Evolutionary conservation across 2,797 vertebrate genomes (phyloP), one percentile per base, ranked within the genome.

Genomic region (Phyllotis vaccarum): DNA sequence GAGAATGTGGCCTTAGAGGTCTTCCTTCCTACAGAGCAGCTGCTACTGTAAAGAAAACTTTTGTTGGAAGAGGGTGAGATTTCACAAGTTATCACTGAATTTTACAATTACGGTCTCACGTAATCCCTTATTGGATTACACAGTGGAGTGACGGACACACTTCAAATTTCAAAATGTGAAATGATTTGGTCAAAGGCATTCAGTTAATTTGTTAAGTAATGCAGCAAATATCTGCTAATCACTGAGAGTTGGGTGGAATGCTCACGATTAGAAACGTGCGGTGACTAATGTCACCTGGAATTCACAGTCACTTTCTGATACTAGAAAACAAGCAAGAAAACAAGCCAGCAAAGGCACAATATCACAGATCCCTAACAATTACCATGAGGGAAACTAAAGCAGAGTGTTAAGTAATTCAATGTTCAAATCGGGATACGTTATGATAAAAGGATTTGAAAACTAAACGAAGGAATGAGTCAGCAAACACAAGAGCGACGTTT

Each of bases 1-100:
- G 91, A 93, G 93, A 92, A 83, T 60, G 81, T 64, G 17, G 8
- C 22, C 92, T 52, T 86, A 70, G 3, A 24, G 54, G 95, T 91
- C 52, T 93, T 11, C 46, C 8, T 66, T 54, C 80, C 0, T 62
- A 49, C 29, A 85, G 72, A 96, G 34, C 22, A 62, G 40, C 46
- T 86, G 5, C 89, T 90, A 74, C 76, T 75, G 60, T 95, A 74
- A 56, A 46, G 89, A 40, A 89, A 95, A 91, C 29, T 60, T 81
- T 27, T 72, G 24, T n/a, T 62, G 19, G 72, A 90, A 79, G 43
- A 52, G 5, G 82, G 29, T 34, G 34, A 88, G 8, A 1, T 86
- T 90, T 91, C 76, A 80, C 17, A 74, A 75, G 66, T 5, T 93
- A 68, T n/a, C 52, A 74, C 19, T 93, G 56, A 66, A 72, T 83